Evolutionary conservation across 2,113 vertebrate genomes (phyloP).

Genomic region (Motacilla tschutschensis): DNA sequence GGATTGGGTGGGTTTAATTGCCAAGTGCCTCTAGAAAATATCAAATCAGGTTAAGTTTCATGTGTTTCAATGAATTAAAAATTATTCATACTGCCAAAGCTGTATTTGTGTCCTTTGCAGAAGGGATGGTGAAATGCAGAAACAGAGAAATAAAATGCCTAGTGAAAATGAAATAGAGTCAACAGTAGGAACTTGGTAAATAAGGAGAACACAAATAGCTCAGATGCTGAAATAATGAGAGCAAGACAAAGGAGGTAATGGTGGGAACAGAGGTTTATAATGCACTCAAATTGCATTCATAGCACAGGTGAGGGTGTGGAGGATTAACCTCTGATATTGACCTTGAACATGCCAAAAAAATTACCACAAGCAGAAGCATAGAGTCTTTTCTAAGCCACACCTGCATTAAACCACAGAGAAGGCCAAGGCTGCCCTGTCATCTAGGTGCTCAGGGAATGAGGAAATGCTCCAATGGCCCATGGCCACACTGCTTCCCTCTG

Average conservation of each 20-base stretch:
- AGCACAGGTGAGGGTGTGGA: not conserved
- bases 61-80: not conserved
- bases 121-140: not conserved
- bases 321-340: not conserved
- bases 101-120: not conserved
- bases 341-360: not conserved
- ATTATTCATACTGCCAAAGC: not conserved
- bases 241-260: not conserved
- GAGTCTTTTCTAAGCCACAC: not conserved
- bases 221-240: not conserved
- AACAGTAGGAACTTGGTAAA: not conserved
- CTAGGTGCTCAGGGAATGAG: accelerated
- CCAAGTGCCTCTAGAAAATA: not conserved
- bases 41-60: not conserved
- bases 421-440: accelerated
- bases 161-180: not conserved
- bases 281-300: not conserved
- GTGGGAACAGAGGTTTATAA: not conserved
- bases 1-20: not conserved
- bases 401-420: not conserved
- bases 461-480: not conserved
- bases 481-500: not conserved
- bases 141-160: not conserved
- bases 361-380: not conserved
- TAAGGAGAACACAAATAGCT: not conserved